Conservation (phyloP, 2,888 invertebrate genomes). For the Leptopilina myrica region DNA sequence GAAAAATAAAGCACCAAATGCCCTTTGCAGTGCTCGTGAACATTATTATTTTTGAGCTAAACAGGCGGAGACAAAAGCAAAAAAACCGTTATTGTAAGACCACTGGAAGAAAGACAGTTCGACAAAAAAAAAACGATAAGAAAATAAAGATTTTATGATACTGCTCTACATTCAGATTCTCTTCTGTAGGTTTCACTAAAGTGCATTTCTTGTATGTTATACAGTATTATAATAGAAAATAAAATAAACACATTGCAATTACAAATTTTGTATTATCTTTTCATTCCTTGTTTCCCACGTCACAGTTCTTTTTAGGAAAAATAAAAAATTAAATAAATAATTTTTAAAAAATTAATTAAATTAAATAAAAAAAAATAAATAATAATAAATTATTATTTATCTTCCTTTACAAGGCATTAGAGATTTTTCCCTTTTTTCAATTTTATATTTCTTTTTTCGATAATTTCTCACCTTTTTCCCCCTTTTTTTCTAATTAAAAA, state of each 20-base stretch:
- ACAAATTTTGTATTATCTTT: slow-evolving; percentile 52
- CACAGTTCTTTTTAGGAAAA: no score
- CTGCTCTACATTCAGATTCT: slow-evolving; percentile 78
- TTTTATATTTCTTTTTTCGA: no score
- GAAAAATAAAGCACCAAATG: slow-evolving; percentile 55
- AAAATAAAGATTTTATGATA: slow-evolving; percentile 65
- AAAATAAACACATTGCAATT: slow-evolving; percentile 74
- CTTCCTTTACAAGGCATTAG: no score
- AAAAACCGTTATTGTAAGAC: slow-evolving; percentile 64
- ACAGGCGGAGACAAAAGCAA: slow-evolving; percentile 61
- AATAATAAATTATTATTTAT: no score
- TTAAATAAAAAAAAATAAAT: no score
- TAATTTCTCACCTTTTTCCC: no score
- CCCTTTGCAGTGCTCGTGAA: slow-evolving; percentile 58
- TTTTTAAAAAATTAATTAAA: no score
- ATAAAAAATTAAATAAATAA: no score
- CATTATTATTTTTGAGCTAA: slow-evolving; percentile 57
- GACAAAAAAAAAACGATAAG: slow-evolving; percentile 64
- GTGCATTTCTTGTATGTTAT: slow-evolving; percentile 95
- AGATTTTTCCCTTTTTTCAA: no score
- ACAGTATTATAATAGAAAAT: slow-evolving; percentile 88
- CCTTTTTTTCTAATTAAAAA: no score
- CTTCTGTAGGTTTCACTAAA: slow-evolving; percentile 93
- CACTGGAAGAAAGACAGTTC: slow-evolving; percentile 63
- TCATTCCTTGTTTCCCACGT: neutral